Evolutionary conservation across 2,797 vertebrate species (phyloP).

Genomic region (Acanthornis magna): DNA sequence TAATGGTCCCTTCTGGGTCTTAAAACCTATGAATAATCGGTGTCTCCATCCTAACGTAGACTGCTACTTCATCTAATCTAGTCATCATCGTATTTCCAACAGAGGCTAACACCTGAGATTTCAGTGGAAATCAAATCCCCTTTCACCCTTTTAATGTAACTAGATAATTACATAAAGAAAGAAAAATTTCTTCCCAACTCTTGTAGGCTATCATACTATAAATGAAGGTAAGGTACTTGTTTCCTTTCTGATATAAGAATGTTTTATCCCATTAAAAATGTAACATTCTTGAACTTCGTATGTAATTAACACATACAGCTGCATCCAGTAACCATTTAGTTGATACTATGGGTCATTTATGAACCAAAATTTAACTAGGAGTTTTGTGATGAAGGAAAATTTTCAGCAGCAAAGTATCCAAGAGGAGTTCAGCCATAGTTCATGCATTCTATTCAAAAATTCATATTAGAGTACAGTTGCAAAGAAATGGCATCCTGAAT

Average conservation of each 20-base stretch:
- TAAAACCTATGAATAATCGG: not conserved
- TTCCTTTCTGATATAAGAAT: not conserved
- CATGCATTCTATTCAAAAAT: not conserved
- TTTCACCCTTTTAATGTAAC: slow-evolving; percentile 24
- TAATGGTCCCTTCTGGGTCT: slow-evolving; percentile 44
- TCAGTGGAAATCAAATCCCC: slow-evolving; percentile 5
- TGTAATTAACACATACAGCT: not conserved
- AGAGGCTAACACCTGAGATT: not conserved
- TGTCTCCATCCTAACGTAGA: not conserved
- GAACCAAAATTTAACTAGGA: not conserved
- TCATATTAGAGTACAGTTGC: not conserved
- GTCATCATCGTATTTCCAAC: not conserved
- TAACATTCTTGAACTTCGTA: not conserved
- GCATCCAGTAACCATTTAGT: not conserved
- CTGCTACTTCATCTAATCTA: slow-evolving; percentile 14
- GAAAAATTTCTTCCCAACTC: not conserved
- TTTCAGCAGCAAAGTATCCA: not conserved
- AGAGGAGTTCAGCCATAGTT: not conserved
- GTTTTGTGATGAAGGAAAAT: not conserved
- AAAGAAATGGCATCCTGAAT: not conserved
- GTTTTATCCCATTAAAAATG: not conserved
- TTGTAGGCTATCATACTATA: not conserved
- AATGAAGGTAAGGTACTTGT: not conserved
- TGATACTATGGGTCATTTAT: not conserved
- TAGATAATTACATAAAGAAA: not conserved